Conservation (phyloP, 2,888 invertebrate genomes). For the Tortrix viridana region DNA sequence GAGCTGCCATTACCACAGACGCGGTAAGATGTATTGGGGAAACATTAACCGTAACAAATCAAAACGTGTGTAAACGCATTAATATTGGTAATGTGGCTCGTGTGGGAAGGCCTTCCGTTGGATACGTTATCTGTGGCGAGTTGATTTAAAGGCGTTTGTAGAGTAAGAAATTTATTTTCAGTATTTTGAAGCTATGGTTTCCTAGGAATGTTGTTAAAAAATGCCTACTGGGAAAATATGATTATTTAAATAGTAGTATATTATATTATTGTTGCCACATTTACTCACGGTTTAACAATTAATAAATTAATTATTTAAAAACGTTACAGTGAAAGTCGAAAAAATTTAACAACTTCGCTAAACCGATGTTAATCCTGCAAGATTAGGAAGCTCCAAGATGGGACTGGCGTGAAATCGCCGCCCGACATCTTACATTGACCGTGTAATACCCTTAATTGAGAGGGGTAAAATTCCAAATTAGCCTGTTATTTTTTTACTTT, state of each 20-base stretch:
- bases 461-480: constrained; percentile 4
- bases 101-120: constrained; percentile 35
- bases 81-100: constrained; percentile 36
- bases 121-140: constrained; percentile 36
- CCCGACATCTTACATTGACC: constrained; percentile 31
- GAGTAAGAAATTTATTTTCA: too few relatives aligned
- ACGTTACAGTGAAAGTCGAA: not conserved
- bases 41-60: constrained; percentile 40
- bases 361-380: constrained; percentile 36
- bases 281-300: too few relatives aligned
- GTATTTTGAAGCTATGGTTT: not conserved
- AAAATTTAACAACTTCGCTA: constrained; percentile 15
- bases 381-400: constrained; percentile 30
- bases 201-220: not conserved
- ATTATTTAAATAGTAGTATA: too few relatives aligned
- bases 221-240: too few relatives aligned
- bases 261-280: too few relatives aligned
- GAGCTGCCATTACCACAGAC: constrained; percentile 34
- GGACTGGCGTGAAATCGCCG: constrained; percentile 24
- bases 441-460: constrained; percentile 27
- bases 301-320: not conserved
- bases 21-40: constrained; percentile 46
- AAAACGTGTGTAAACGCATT: constrained; percentile 36
- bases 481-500: not conserved
- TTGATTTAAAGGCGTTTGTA: constrained; percentile 31